Conservation (phyloP, 2,797 vertebrate species). For the Cichlasoma orientale region DNA sequence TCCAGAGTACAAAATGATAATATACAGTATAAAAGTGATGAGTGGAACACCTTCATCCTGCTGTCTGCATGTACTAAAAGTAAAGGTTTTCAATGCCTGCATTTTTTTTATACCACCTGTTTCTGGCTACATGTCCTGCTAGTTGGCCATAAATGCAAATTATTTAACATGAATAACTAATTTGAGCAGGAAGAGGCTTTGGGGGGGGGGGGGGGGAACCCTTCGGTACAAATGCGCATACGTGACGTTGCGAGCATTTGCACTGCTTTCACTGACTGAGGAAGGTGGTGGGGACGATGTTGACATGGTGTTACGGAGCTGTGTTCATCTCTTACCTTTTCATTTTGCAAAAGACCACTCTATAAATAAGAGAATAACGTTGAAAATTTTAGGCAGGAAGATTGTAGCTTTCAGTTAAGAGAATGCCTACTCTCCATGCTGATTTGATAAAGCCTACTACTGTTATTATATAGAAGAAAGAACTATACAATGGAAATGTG, state of each 20-base stretch:
- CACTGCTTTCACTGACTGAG: conserved; percentile 67
- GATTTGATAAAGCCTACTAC: conserved; percentile 83
- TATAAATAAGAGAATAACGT: conserved; percentile 99
- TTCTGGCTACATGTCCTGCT: conserved; percentile 8
- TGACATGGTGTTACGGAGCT: conserved; percentile 97
- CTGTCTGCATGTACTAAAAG: not conserved
- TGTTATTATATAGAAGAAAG: conserved; percentile 53
- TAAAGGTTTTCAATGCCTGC: not conserved
- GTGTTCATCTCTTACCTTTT: conserved; percentile 99
- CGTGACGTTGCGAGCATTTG: conserved; percentile 66
- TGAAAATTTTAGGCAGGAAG: conserved; percentile 99
- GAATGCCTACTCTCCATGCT: conserved; percentile 99
- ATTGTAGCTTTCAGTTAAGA: conserved; percentile 96
- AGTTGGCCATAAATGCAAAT: conserved; percentile 47
- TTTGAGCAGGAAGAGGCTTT: conserved; percentile 29
- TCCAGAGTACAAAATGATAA: not conserved
- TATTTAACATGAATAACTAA: conserved; percentile 46
- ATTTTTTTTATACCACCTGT: not conserved
- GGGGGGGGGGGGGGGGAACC: conserved; percentile 8
- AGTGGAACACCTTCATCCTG: not conserved
- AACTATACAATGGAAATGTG: conserved; percentile 56
- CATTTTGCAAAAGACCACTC: conserved; percentile 99
- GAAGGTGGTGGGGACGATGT: conserved; percentile 89
- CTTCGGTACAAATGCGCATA: conserved; percentile 76
- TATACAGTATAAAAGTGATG: not conserved